Base-by-base conservation (phyloP, 2,113 vertebrate genomes). In the Calidris pugnax region DNA sequence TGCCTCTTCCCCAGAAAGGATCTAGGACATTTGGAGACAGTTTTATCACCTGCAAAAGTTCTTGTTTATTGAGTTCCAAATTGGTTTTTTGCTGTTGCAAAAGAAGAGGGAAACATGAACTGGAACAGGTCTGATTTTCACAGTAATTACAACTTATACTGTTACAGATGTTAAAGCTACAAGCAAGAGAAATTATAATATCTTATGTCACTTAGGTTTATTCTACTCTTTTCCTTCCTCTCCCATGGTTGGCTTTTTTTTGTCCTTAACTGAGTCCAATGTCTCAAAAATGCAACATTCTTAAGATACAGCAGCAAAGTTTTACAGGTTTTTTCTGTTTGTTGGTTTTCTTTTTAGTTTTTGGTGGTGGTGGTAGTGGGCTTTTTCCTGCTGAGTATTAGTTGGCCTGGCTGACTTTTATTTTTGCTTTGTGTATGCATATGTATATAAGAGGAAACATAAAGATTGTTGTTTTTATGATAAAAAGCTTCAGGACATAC, bases 291-390 rank as follows among this genome's bases (percentile, higher is more conserved):
- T 45, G 1, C 4, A n/a, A 3, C 20, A 48, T 73, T 64, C 24
- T 63, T 73, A 69, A 15, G 4, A 35, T 39, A 30, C 2, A 47
- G 12, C 4, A 72, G 10, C 23, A 79, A 50, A 2, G 3, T 79
- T 91, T 79, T 33, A 57, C 15, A 57, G 9, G 7, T 28, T 63
- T 62, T n/a, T 5, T 37, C 26, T 27, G 24, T 14, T 51, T 20
- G 9, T 8, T 41, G 37, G 37, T 39, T 73, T 30, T 33, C 4
- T 60, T 17, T 4, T 13, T 5, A 1, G 0, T 10, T 1, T 30
- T 32, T 37, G 3, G 8, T 60, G 28, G 17, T 30, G 28, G 23
- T 16, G 0, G 4, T 53, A 43, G 41, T 48, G 48, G 21, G 4
- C 27, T 84, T 66, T 56, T 59, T 13, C 27, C 15, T 55, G 3